phyloP scores from a whole-genome alignment of 2,888 invertebrate species.

The Drosophila vallismaia region DNA sequence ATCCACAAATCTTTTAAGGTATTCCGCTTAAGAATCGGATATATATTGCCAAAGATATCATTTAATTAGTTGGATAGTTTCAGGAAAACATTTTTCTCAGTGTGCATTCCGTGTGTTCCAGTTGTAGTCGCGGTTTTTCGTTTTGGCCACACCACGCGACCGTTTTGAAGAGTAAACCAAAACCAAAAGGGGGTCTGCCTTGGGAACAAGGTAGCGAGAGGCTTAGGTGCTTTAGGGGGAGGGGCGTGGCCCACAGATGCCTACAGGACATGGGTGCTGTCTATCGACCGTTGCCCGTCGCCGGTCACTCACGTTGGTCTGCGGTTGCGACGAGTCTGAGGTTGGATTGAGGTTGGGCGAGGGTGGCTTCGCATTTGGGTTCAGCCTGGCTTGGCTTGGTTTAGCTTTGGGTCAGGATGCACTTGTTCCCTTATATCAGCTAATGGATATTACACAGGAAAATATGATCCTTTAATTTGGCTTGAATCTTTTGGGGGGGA shows the following conservation, averaged over 20 bases:
- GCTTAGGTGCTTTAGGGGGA: no score
- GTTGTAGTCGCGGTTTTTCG: conserved; percentile 56
- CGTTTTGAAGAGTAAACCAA: conserved; percentile 34
- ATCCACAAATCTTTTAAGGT: no score
- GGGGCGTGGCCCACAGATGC: background rate
- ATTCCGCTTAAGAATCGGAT: background rate
- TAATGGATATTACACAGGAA: conserved; percentile 54
- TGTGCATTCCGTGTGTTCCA: background rate
- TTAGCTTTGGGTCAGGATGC: conserved; percentile 1
- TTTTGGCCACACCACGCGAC: conserved; percentile 70
- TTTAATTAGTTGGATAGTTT: background rate
- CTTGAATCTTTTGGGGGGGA: no score
- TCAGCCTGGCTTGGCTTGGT: conserved; percentile 1
- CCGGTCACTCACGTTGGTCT: conserved; percentile 58
- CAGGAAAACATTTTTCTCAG: conserved; percentile 5
- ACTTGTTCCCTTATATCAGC: conserved; percentile 28
- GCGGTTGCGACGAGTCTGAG: conserved; percentile 47
- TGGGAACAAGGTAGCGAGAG: background rate
- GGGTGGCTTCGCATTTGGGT: background rate
- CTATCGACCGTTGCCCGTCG: conserved; percentile 15
- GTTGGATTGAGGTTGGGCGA: background rate
- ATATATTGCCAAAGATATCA: background rate
- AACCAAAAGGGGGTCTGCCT: no score
- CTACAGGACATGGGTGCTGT: background rate
- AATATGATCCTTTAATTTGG: background rate